Conservation (phyloP, 1,140 invertebrate genomes). For the Oreohelix idahoensis region DNA sequence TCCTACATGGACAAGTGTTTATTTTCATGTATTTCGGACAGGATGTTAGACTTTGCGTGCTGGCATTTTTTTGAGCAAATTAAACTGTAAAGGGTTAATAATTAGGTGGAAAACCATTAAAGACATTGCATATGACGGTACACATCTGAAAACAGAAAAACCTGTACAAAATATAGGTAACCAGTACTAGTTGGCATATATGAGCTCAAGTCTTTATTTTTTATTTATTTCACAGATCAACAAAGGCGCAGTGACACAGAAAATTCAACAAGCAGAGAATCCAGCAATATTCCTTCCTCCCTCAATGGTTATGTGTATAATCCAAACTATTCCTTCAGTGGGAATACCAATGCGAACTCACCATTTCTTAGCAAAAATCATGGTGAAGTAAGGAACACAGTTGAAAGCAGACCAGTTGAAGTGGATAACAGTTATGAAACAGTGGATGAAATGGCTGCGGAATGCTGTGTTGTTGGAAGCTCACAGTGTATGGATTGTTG, state of each 20-base stretch:
- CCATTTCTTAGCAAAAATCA: conserved; percentile 28
- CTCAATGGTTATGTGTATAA: conserved; percentile 44
- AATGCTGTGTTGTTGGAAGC: too few species aligned
- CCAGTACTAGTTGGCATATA: too few species aligned
- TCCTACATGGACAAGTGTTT: too few species aligned
- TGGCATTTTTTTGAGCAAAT: too few species aligned
- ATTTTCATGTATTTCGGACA: too few species aligned
- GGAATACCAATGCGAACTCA: conserved; percentile 20
- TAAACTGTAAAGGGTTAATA: too few species aligned
- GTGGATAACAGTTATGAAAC: conserved; percentile 40
- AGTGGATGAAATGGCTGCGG: conserved; percentile 75
- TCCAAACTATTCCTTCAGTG: conserved; percentile 17
- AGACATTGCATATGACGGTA: too few species aligned
- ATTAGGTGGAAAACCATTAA: too few species aligned
- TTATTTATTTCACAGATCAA: conserved; percentile 18
- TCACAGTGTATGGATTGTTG: conserved; percentile 72
- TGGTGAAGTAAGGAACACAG: conserved; percentile 13
- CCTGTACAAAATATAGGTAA: too few species aligned
- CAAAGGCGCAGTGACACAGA: conserved; percentile 22
- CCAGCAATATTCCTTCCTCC: conserved; percentile 34
- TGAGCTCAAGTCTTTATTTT: too few species aligned
- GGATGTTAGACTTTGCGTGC: too few species aligned
- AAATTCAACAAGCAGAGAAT: conserved; percentile 21
- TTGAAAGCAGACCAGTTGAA: conserved; percentile 32
- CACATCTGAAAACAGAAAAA: too few species aligned